Base-by-base conservation (phyloP, 2,888 invertebrate genomes). In the Tromatobia lineatoria region DNA sequence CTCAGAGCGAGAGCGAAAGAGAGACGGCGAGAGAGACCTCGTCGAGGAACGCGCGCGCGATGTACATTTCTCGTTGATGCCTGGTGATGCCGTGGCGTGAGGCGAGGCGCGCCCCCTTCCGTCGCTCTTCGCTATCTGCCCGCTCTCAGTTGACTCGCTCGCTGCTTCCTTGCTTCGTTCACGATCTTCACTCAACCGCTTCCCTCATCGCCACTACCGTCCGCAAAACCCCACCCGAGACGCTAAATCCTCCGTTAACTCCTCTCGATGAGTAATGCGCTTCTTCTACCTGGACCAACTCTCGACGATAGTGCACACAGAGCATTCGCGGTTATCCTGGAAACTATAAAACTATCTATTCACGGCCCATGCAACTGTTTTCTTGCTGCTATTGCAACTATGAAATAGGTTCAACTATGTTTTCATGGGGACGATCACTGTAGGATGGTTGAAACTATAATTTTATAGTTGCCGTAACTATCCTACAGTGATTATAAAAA, bases 201-300 rank as follows among this genome's bases (percentile, higher is more conserved):
- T 78, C 75, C 67, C 88, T 77, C 85, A 85, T 85, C 78, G 86
- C 87, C 88, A 34, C 45, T 8, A 18, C 61, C 45, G 13, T 59
- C 29, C 74, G 61, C 50, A 47, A 52, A 64, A 75, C 75, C 64
- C 64, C 75, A 64, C 61, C 75, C 75, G 61, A 61, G 50, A 52
- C 38, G 89, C 88, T 75, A 89, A 90, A 91, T 90, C 87, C 90
- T 91, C 91, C 90, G 90, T 90, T 90, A 90, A 90, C 90, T 90
- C 87, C 67, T 85, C 88, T 89, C 75, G 23, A 18, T 29, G 73
- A 64, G 47, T 38, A 52, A 64, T 20, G 61, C 18, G 0, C 20
- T 38, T 20, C 7, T 18, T 61, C 18, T 13, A 11, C 20, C 18
- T 18, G 18, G 18, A 64, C 20, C 38, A 29, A 13, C 3, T 59